Conservation (phyloP, 2,797 vertebrate genomes). For the Cryptoblepharus egeriae region DNA sequence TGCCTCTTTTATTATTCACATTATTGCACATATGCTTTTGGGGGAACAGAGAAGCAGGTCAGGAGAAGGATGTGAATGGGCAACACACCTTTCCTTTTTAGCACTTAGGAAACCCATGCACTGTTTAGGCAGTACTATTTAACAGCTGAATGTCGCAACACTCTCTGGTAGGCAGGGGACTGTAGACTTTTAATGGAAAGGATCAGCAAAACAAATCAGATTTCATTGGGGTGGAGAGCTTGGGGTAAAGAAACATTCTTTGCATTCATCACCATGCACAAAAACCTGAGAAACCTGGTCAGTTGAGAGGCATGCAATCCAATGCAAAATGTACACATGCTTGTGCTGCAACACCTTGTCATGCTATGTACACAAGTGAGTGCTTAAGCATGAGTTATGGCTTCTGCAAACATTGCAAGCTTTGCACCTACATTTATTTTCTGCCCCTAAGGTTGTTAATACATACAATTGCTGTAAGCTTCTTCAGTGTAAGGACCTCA, state of each 20-base stretch:
- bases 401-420: not conserved
- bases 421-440: not conserved
- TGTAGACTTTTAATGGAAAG: constrained; percentile 21
- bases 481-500: not conserved
- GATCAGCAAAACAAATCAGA: not conserved
- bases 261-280: constrained; percentile 18
- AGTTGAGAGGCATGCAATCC: constrained; percentile 5
- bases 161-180: not conserved
- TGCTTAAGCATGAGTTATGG: not conserved
- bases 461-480: not conserved
- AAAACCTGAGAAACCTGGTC: not conserved
- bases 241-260: not conserved
- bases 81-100: constrained; percentile 43
- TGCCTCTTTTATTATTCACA: constrained; percentile 69
- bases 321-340: not conserved
- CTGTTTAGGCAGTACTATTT: constrained; percentile 31
- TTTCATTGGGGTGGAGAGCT: not conserved
- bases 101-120: constrained; percentile 33
- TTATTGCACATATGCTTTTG: constrained; percentile 47
- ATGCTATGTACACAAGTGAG: not conserved
- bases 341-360: not conserved
- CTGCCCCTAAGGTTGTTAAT: not conserved
- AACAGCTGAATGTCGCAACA: not conserved
- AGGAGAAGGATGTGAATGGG: constrained; percentile 35
- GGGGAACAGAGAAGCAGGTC: not conserved